Conservation (phyloP, 2,888 invertebrate genomes). For the Microplitis manilae region DNA sequence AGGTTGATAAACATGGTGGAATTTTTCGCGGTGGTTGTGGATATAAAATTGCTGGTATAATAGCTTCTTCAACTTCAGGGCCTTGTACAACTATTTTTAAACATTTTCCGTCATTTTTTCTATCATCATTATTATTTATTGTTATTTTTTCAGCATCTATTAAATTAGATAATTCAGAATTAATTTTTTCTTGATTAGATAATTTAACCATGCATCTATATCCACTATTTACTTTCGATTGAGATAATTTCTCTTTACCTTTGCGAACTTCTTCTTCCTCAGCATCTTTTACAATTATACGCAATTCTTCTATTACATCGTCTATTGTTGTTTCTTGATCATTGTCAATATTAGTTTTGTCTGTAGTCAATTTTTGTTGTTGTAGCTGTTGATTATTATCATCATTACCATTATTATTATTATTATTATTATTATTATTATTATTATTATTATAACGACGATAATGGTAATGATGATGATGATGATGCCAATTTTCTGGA, state of each 20-base stretch:
- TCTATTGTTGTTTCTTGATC: slow-evolving; percentile 88
- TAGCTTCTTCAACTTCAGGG: slow-evolving; percentile 78
- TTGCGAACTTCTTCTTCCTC: slow-evolving; percentile 48
- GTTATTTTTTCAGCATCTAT: slow-evolving; percentile 34
- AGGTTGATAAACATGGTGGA: slow-evolving; percentile 66
- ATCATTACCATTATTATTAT: too few relatives aligned
- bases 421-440: too few relatives aligned
- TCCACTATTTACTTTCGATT: slow-evolving; percentile 43
- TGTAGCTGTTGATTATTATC: background rate
- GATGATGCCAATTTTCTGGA: slow-evolving; percentile 75
- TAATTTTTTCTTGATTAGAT: background rate
- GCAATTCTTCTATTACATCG: slow-evolving; percentile 88
- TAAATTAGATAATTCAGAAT: background rate
- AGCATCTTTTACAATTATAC: slow-evolving; percentile 81
- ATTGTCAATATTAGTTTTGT: slow-evolving; percentile 72
- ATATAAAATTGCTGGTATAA: slow-evolving; percentile 83
- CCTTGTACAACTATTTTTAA: slow-evolving; percentile 73
- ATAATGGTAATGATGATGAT: background rate
- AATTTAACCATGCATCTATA: slow-evolving; percentile 9
- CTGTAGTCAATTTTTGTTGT: slow-evolving; percentile 29
- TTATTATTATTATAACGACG: too few relatives aligned
- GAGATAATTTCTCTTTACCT: slow-evolving; percentile 12
- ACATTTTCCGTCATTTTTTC: slow-evolving; percentile 58
- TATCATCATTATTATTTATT: slow-evolving; percentile 2
- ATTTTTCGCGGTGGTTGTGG: slow-evolving; percentile 86